Evolutionary conservation across 2,888 invertebrate genomes (phyloP).

Genomic region (Thelaira solivaga): DNA sequence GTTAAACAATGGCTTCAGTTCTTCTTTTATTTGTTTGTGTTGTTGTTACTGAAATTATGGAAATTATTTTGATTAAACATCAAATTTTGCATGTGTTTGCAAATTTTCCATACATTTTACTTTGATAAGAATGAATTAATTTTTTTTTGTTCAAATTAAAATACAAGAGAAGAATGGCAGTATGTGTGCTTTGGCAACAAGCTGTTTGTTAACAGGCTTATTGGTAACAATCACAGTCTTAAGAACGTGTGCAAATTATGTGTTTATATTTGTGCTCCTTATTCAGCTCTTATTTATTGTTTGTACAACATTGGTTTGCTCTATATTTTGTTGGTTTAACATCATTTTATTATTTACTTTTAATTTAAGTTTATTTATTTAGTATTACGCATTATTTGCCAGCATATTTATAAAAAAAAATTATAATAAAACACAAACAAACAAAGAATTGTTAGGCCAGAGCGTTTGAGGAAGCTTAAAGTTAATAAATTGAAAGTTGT

Average conservation of each 20-base stretch:
- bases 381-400: too few species aligned
- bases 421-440: conserved; percentile 14
- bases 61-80: conserved; percentile 60
- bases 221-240: conserved; percentile 27
- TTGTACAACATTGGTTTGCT: not conserved
- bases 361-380: conserved; percentile 54
- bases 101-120: conserved; percentile 36
- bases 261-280: conserved; percentile 8
- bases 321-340: conserved; percentile 16
- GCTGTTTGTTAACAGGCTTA: conserved; percentile 30
- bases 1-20: conserved; percentile 11
- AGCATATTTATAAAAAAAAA: too few species aligned
- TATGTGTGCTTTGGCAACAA: conserved; percentile 34
- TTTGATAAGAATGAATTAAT: conserved; percentile 34
- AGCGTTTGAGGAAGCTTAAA: too few species aligned
- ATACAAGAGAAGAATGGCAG: not conserved
- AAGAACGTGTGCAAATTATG: conserved; percentile 57
- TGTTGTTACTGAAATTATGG: conserved; percentile 55
- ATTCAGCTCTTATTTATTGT: conserved; percentile 8
- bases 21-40: not conserved
- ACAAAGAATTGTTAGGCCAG: conserved; percentile 14
- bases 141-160: conserved; percentile 46
- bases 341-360: conserved; percentile 48
- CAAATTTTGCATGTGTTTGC: conserved; percentile 60
- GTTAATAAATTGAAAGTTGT: too few species aligned